Percentiles rank a stretch among this genome's conserved stretches.
Conservation (phyloP, 2,113 vertebrate species). For the Chloebia gouldiae region DNA sequence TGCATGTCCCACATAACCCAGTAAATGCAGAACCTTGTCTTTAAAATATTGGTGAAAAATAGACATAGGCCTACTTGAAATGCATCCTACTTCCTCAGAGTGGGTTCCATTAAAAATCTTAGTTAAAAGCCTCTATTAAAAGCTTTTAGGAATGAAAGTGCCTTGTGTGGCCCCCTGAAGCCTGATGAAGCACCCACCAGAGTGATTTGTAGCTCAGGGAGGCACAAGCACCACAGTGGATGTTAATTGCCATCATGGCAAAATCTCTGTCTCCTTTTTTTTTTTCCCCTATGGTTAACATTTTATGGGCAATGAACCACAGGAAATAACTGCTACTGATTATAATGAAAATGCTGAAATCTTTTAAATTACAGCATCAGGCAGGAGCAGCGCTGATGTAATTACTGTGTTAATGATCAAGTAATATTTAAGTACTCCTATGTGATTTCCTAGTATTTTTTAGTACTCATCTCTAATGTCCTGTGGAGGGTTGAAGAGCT, state of each 20-base stretch:
- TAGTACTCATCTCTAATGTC: conserved; percentile 45
- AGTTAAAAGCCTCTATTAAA: conserved; percentile 30
- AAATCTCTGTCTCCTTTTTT: not conserved
- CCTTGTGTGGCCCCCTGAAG: not conserved
- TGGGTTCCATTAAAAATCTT: not conserved
- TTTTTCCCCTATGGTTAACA: not conserved
- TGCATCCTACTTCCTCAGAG: not conserved
- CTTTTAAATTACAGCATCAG: conserved; percentile 50
- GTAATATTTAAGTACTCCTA: conserved; percentile 67
- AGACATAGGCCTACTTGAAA: not conserved
- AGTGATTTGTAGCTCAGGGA: not conserved
- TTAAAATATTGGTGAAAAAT: not conserved
- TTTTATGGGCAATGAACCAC: conserved; percentile 52
- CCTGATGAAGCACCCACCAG: not conserved
- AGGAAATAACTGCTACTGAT: conserved; percentile 51
- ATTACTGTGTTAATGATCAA: conserved; percentile 69
- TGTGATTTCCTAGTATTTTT: conserved; percentile 61
- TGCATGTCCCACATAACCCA: not conserved
- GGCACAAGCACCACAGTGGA: not conserved
- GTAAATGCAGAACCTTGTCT: not conserved
- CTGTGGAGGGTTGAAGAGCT: conserved; percentile 58
- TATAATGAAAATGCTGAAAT: conserved; percentile 61
- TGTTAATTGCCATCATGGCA: not conserved
- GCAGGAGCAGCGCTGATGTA: conserved; percentile 45
- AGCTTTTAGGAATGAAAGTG: not conserved